Evolutionary conservation across 2,888 invertebrate genomes (phyloP).

Genomic region (Keiferia lycopersicella): DNA sequence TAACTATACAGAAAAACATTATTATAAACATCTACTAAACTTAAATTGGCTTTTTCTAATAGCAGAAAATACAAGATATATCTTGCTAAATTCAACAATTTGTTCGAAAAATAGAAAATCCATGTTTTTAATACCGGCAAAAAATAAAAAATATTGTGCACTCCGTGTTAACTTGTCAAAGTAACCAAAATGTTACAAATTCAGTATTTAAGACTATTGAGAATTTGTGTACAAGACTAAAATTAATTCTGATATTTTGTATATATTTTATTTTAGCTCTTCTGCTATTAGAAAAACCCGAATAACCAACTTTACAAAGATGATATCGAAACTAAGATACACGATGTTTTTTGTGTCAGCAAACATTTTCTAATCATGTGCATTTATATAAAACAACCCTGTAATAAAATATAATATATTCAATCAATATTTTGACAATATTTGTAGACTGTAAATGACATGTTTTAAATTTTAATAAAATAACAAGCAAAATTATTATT

Average conservation of each 20-base stretch:
- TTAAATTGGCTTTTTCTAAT: slow-evolving; percentile 42
- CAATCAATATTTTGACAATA: not conserved
- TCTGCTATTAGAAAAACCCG: slow-evolving; percentile 26
- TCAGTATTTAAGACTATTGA: too few species aligned
- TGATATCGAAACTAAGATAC: slow-evolving; percentile 27
- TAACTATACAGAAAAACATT: slow-evolving; percentile 62
- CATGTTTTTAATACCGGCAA: too few species aligned
- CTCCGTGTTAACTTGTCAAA: too few species aligned
- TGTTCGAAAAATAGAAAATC: too few species aligned
- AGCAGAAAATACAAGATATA: slow-evolving; percentile 8
- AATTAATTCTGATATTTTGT: too few species aligned
- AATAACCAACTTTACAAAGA: slow-evolving; percentile 34
- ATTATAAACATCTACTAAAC: slow-evolving; percentile 63
- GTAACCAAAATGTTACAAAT: too few species aligned
- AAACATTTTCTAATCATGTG: slow-evolving; percentile 27
- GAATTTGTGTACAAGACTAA: too few species aligned
- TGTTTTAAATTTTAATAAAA: not conserved
- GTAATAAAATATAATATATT: slow-evolving; percentile 13
- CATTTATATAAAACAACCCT: slow-evolving; percentile 26
- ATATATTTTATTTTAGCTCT: not conserved
- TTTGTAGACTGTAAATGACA: not conserved
- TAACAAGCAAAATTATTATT: not conserved
- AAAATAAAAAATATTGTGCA: too few species aligned
- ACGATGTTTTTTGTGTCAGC: slow-evolving; percentile 4
- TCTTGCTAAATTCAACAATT: too few species aligned